Evolutionary conservation across 2,797 vertebrate genomes (phyloP).

Genomic region (Pangasius krempfi): DNA sequence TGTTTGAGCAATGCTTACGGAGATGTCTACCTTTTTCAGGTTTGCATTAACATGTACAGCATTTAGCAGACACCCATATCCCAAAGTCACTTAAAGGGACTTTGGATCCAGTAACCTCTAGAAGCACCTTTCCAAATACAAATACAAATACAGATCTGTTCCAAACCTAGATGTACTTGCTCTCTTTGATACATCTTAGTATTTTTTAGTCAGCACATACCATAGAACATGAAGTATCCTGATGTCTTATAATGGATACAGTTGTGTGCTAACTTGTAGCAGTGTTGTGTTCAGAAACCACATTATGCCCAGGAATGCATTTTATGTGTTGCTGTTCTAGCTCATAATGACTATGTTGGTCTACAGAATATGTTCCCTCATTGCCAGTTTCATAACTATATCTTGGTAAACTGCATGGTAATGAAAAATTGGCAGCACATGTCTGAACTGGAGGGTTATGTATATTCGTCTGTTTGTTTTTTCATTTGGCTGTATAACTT

Average conservation of each 20-base stretch:
- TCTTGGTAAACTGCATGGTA: slow-evolving; percentile 38
- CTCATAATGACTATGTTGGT: slow-evolving; percentile 52
- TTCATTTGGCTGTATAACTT: neutral
- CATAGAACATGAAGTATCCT: slow-evolving; percentile 12
- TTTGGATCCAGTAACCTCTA: neutral
- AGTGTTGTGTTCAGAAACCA: slow-evolving; percentile 44
- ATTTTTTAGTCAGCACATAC: slow-evolving; percentile 15
- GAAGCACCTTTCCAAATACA: neutral
- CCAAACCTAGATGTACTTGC: neutral
- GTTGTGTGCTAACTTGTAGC: slow-evolving; percentile 32
- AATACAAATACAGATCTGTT: neutral
- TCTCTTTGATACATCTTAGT: neutral
- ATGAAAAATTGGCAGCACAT: slow-evolving; percentile 42
- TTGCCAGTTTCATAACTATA: slow-evolving; percentile 38
- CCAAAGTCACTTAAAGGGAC: neutral
- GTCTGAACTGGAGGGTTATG: slow-evolving; percentile 34
- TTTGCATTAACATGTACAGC: slow-evolving; percentile 54
- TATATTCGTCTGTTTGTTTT: slow-evolving; percentile 17
- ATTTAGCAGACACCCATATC: neutral
- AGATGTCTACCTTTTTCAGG: slow-evolving; percentile 93
- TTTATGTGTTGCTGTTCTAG: slow-evolving; percentile 45
- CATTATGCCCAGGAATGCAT: slow-evolving; percentile 46
- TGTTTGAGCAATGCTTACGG: slow-evolving; percentile 92
- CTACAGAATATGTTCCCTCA: slow-evolving; percentile 35
- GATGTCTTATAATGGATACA: neutral